These are phyloP conservation scores for Nymphalis polychloros DNA, from an alignment of 2,888 invertebrate species.

Conservation along the genomic window DNA sequence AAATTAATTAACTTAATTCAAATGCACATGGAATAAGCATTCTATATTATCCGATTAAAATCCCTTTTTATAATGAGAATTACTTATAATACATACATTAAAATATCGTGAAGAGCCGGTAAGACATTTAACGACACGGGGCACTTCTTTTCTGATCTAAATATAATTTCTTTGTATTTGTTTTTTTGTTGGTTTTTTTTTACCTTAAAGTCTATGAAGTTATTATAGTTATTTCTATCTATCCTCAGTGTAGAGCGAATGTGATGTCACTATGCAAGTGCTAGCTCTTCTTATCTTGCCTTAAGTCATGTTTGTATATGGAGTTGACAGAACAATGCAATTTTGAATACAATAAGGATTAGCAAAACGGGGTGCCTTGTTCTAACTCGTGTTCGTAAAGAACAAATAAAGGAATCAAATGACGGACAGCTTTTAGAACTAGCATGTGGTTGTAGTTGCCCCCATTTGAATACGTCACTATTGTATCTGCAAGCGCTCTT, in stretches of 20 bases:
- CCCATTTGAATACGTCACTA: conserved; percentile 3
- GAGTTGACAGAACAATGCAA: conserved; percentile 43
- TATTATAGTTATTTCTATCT: conserved; percentile 6
- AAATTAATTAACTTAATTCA: no score
- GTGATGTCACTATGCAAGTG: conserved; percentile 24
- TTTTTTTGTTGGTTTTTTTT: no score
- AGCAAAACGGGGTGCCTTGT: conserved; percentile 33
- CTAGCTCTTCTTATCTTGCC: conserved; percentile 25
- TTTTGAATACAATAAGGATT: conserved; percentile 41
- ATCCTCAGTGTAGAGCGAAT: conserved; percentile 19
- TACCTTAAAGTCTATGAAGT: not conserved
- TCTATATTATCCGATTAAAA: no score
- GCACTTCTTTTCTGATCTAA: no score
- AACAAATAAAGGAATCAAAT: conserved; percentile 24
- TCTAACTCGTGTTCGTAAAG: conserved; percentile 25
- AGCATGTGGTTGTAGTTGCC: not conserved
- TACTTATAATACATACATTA: no score
- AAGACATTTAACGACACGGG: no score
- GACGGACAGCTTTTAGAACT: conserved; percentile 21
- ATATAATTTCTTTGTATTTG: no score
- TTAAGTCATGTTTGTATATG: conserved; percentile 25
- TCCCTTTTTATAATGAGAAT: no score
- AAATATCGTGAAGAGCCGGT: no score
- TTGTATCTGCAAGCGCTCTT: not conserved
- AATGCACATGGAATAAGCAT: no score